These are phyloP conservation scores for Stratiomys singularior DNA, from an alignment of 2,888 invertebrate genomes.

Conservation along the genomic window DNA sequence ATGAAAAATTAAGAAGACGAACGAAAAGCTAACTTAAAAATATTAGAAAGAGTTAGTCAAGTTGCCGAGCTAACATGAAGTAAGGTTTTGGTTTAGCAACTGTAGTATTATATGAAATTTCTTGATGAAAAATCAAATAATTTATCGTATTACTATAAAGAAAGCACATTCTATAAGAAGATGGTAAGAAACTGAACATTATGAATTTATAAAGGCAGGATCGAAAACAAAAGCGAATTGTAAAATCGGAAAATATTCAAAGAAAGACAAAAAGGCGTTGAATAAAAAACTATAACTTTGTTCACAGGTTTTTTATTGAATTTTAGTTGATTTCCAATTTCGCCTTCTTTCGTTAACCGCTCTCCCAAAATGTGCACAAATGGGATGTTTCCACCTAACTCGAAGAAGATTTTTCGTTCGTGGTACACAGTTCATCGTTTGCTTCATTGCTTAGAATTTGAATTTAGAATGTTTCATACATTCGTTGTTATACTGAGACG, in stretches of 20 bases:
- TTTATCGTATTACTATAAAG: background rate
- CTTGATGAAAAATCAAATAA: background rate
- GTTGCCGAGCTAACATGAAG: background rate
- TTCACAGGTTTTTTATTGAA: background rate
- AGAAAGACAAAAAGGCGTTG: background rate
- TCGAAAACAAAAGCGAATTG: background rate
- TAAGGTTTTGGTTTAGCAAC: too few species aligned
- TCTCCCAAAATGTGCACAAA: too few species aligned
- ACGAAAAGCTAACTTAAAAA: background rate
- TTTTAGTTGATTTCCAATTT: too few species aligned
- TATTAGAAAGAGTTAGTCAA: background rate
- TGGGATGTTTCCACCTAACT: too few species aligned
- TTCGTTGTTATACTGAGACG: too few species aligned
- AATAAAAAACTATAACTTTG: slow-evolving; percentile 12
- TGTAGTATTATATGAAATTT: too few species aligned
- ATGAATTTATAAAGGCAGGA: background rate
- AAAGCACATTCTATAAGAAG: background rate
- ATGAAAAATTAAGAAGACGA: too few species aligned
- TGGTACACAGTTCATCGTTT: too few species aligned
- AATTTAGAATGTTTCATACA: too few species aligned
- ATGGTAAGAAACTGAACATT: background rate
- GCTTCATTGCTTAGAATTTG: too few species aligned
- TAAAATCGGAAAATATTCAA: background rate
- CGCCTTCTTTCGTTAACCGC: too few species aligned
- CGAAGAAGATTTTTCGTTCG: too few species aligned